Base-by-base conservation (phyloP, 2,797 vertebrate species). In the Pyrrhura leucotis region DNA sequence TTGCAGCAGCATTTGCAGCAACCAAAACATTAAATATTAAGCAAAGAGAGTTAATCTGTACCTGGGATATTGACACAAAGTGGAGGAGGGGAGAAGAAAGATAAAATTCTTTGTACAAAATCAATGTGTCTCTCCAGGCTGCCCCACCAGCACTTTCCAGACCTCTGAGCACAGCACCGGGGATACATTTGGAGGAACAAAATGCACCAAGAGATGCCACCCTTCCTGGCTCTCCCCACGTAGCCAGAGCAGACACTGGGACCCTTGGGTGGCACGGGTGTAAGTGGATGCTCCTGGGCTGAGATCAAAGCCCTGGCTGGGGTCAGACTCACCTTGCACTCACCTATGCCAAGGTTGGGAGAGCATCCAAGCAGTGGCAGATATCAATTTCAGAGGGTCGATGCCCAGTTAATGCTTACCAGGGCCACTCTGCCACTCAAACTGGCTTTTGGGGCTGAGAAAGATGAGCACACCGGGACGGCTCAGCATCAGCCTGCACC, bases 31-130 rank as follows among this genome's bases (percentile, higher is more conserved):
- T 92, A 96, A 93, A 93, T 85, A 92, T 96, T 94, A 93, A 96
- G 85, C 58, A 5, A 78, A 89, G 82, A 37, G 62, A 88, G 88
- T 96, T 96, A 96, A 94, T 93, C 90, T 96, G 54, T 74, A 96
- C 66, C 92, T 20, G 31, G 58, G 39, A 31, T 87, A 95, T 83
- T 88, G 91, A 92, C 90, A 73, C 66, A 92, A 86, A 84, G 73
- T 0, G 1, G 82, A 87, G 82, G 72, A 79, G 72, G 75, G 84
- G 40, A 58, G 47, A 62, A 85, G 33, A 45, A 79, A 76, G 89
- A 73, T 54, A 67, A 29, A 44, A 3, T 14, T 23, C 63, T 26
- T 42, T 18, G 19, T 11, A 35, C 28, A 23, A 40, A 50, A 73
- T 61, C 67, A 14, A 9, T 44, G 17, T 8, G 5, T 14, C 15